Base-by-base conservation (phyloP, 1,140 invertebrate species). In the Lithobius niger region DNA sequence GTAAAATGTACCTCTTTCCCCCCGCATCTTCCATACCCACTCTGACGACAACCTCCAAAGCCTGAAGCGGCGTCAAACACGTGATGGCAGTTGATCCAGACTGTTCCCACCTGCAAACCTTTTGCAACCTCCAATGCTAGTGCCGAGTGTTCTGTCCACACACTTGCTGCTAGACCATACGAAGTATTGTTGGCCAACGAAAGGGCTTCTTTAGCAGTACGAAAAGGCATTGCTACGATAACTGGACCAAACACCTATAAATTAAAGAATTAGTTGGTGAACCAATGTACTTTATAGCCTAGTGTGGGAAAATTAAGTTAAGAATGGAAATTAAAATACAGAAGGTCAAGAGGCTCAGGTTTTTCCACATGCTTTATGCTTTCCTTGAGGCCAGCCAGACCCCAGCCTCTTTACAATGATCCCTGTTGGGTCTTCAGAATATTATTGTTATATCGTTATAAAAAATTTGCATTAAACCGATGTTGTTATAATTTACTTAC, bases 71-170 rank as follows among this genome's bases (percentile, higher is more conserved):
- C 70, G 65, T 73, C 73, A 65, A 76, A 70, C 44, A 74, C 45
- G 52, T 77, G 76, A 64, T 77, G 72, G 54, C 65, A 65, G 65
- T 81, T 81, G 25, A 80, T 67, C 77, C 78, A 81, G 27, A 80
- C 69, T 52, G 72, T 73, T 10, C 72, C 69, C n/a, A 73, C 73
- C 61, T 74, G 71, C 26, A 80, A 64, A 61, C 69, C 68, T 49
- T 68, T 60, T 18, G 75, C 72, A 6, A 77, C 71, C 65, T 81
- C 78, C 60, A 79, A 65, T 1, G 71, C 72, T 27, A 79, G 58
- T 40, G 71, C 69, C 16, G 75, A 63, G 62, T 76, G 77, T 67
- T 80, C 76, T 6, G 74, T 73, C 75, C 77, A 80, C 3, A 82
- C 65, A 59, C 75, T 76, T 3, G 70, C 71, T 22, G 65, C 75